Percentiles rank a stretch among this genome's conserved stretches.
phyloP scores from a whole-genome alignment of 2,888 invertebrate genomes.

The Eristalinus aeneus region DNA sequence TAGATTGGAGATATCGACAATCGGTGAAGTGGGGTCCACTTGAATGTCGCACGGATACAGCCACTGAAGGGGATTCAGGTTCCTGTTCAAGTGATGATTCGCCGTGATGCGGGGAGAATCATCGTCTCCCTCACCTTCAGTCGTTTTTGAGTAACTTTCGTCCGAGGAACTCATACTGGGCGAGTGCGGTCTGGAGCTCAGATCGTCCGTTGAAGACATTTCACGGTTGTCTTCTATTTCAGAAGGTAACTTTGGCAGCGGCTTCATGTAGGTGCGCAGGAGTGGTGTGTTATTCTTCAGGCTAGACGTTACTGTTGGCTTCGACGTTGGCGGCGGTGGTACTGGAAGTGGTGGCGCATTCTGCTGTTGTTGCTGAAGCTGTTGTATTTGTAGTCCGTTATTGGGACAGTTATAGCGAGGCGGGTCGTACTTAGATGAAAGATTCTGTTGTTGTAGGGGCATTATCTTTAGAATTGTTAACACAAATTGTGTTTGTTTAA shows the following conservation, averaged over 20 bases:
- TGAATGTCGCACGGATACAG: slow-evolving; percentile 85
- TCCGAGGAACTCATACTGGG: slow-evolving; percentile 92
- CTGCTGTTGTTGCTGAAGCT: slow-evolving; percentile 75
- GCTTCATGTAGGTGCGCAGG: slow-evolving; percentile 82
- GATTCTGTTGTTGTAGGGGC: slow-evolving; percentile 77
- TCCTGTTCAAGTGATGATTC: slow-evolving; percentile 74
- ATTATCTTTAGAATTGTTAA: slow-evolving; percentile 75
- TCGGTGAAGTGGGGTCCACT: slow-evolving; percentile 80
- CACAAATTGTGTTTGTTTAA: slow-evolving; percentile 9
- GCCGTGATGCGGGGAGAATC: slow-evolving; percentile 77
- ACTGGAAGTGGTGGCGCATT: slow-evolving; percentile 75
- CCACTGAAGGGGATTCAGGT: slow-evolving; percentile 83
- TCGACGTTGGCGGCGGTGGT: slow-evolving; percentile 81
- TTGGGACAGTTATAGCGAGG: slow-evolving; percentile 80
- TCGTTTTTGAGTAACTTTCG: slow-evolving; percentile 91
- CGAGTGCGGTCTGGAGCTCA: slow-evolving; percentile 90
- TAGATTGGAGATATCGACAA: slow-evolving; percentile 78
- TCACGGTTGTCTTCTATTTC: slow-evolving; percentile 80
- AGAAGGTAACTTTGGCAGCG: slow-evolving; percentile 83
- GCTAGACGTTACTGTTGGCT: slow-evolving; percentile 73
- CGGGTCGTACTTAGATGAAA: slow-evolving; percentile 80
- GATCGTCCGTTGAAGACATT: slow-evolving; percentile 89
- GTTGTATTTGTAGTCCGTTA: slow-evolving; percentile 77
- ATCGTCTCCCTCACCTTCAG: slow-evolving; percentile 84
- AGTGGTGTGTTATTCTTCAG: slow-evolving; percentile 76